Evolutionary conservation across 2,113 vertebrate species (phyloP).

Genomic region (Halichoerus grypus): DNA sequence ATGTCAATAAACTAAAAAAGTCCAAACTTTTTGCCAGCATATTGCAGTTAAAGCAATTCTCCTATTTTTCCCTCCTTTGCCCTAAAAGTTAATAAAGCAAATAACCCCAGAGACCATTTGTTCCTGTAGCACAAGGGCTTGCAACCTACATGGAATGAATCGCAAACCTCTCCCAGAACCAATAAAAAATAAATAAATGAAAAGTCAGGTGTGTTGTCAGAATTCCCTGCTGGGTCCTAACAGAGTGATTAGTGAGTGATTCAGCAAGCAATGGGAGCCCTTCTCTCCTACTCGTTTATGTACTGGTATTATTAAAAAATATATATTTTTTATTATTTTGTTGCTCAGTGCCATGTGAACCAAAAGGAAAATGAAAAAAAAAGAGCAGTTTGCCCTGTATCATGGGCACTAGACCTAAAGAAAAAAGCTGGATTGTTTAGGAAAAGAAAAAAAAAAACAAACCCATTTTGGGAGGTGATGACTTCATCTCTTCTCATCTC

Average conservation of each 20-base stretch:
- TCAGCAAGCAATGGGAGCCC: not conserved
- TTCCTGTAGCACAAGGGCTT: constrained; percentile 61
- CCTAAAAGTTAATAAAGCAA: constrained; percentile 81
- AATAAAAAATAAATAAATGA: constrained; percentile 82
- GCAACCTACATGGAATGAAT: constrained; percentile 59
- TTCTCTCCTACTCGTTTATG: not conserved
- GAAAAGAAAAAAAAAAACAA: not conserved
- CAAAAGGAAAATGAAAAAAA: constrained; percentile 51
- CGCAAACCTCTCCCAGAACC: constrained; percentile 69
- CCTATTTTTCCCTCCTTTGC: constrained; percentile 64
- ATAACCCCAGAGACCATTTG: constrained; percentile 73
- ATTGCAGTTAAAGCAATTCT: constrained; percentile 60
- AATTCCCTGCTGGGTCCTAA: constrained; percentile 55
- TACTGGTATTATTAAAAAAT: constrained; percentile 70
- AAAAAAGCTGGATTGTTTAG: constrained; percentile 24
- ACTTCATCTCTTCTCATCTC: not conserved
- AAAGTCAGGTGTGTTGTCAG: constrained; percentile 72
- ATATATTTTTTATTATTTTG: constrained; percentile 73
- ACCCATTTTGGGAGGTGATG: not conserved
- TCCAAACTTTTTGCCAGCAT: constrained; percentile 44
- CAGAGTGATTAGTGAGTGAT: constrained; percentile 58
- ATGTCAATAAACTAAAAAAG: constrained; percentile 16
- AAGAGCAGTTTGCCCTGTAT: constrained; percentile 1
- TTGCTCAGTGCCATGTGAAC: constrained; percentile 62
- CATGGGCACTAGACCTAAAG: not conserved